Base-by-base conservation (phyloP, 2,113 vertebrate species). In the Enhydra lutris region DNA sequence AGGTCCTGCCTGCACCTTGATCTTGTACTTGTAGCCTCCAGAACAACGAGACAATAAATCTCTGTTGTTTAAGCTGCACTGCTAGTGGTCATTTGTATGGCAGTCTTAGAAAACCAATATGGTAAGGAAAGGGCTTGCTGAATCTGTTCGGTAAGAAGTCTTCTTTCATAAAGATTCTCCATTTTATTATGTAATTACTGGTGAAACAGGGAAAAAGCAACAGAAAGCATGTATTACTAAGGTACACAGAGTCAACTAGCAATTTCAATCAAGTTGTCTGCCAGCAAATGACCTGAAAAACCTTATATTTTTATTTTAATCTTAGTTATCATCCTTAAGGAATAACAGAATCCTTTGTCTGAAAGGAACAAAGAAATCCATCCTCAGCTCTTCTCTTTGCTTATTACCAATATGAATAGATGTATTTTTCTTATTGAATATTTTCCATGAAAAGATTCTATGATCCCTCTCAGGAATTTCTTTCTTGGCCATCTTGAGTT, bases 181-280 rank as follows among this genome's bases (percentile, higher is more conserved):
- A 73, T 87, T 97, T 95, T 89, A 86, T 94, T 94, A 90, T 81
- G n/a, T 88, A 85, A 3, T 82, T 8, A 92, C 55, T 86, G 45
- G 34, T 67, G n/a, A 87, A 76, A 89, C 9, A 50, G 76, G 50
- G 74, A 20, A 55, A 84, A 76, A 89, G 57, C 74, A 63, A 87
- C 24, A 39, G 39, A 81, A 91, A 89, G 39, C 34, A 42, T 74
- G 59, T 67, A 6, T 59, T 67, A 80, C 65, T 45, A 42, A 67
- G 31, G 23, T 86, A n/a, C 1, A 65, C 36, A 23, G 65, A 91
- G 14, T 84, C 74, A 96, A 95, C 29, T 4, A 92, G 24, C 34
- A 65, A 26, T 92, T 97, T 95, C 12, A 65, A 85, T 92, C 63
- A 87, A 82, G 3, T 14, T 21, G 45, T 71, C 36, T 45, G 7